Base-by-base conservation (phyloP, 2,113 vertebrate species). In the Polypterus bichir region DNA sequence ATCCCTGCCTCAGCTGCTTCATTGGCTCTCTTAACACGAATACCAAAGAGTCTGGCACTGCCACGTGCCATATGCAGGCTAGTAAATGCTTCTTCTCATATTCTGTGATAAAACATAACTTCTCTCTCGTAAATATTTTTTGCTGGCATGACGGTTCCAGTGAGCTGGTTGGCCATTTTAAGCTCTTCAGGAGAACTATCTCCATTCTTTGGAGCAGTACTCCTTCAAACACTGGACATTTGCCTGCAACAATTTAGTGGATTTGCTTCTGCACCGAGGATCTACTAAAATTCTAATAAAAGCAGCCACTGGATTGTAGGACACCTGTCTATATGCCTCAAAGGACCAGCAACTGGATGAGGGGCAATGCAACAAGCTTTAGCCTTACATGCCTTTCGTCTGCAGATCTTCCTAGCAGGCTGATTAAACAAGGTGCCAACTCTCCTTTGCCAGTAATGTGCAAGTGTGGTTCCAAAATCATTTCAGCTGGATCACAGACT, bases 51-150 rank as follows among this genome's bases (percentile, higher is more conserved):
- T 53, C 93, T 86, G 61, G 93, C 93, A 0, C 96, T 92, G 66
- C 93, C 87, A 0, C 92, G 86, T 52, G 96, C 94, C 93, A 97
- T 97, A 68, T 95, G 93, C 74, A 97, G 80, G 70, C 85, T 97
- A 77, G 92, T 91, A 0, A 97, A 99, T 0, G 94, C 94, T 96
- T 98, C 90, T 97, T 97, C 82, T 99, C 96, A 0, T 97, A 95
- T 54, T 97, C 93, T 0, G 93, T 81, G 81, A 98, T 93, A 11
- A 90, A 75, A 0, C 91, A 81, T 54, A 93, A 90, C 77, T 96
- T 97, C 81, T 99, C 93, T 74, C 89, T 91, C 73, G 74, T 88
- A 83, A 1, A 92, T 83, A 0, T 80, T 91, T 74, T 81, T 92
- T 75, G 98, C 92, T 1, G 93, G 93, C 95, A 97, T 95, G 59